Conservation (phyloP, 2,113 vertebrate genomes). For the Monarcha castaneiventris region DNA sequence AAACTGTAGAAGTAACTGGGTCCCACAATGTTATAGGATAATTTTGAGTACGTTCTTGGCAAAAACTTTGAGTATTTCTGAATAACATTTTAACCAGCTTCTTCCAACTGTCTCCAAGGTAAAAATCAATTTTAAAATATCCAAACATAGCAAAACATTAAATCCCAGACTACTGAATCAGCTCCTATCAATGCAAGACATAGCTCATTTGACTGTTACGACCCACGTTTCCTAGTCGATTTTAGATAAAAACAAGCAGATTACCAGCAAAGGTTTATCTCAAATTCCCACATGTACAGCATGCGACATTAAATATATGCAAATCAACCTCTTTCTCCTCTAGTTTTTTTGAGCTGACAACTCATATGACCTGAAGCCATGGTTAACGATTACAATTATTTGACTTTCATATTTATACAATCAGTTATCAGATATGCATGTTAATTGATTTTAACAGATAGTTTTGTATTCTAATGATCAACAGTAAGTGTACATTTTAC, state of each 20-base stretch:
- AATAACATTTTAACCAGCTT: neutral
- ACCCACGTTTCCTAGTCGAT: neutral
- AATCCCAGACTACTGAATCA: neutral
- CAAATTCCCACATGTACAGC: slow-evolving; percentile 45
- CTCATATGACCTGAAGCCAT: slow-evolving; percentile 59
- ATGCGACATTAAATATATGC: slow-evolving; percentile 54
- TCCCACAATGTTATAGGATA: neutral
- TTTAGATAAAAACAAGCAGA: slow-evolving; percentile 52
- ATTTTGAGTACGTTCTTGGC: neutral
- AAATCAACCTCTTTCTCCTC: slow-evolving; percentile 42
- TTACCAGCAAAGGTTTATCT: slow-evolving; percentile 53
- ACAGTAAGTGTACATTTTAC: neutral
- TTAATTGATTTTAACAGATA: slow-evolving; percentile 64
- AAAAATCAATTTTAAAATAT: neutral
- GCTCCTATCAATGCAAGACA: neutral
- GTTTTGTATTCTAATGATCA: slow-evolving; percentile 54
- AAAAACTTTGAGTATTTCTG: neutral
- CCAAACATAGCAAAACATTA: neutral
- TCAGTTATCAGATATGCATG: slow-evolving; percentile 59
- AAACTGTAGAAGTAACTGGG: neutral
- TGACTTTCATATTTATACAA: slow-evolving; percentile 66
- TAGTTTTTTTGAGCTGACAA: slow-evolving; percentile 51
- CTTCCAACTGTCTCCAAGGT: neutral
- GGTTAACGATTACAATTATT: slow-evolving; percentile 65
- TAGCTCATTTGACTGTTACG: neutral